Evolutionary conservation across 1,140 invertebrate species (phyloP).

Genomic region (Thaumetopoea pityocampa): DNA sequence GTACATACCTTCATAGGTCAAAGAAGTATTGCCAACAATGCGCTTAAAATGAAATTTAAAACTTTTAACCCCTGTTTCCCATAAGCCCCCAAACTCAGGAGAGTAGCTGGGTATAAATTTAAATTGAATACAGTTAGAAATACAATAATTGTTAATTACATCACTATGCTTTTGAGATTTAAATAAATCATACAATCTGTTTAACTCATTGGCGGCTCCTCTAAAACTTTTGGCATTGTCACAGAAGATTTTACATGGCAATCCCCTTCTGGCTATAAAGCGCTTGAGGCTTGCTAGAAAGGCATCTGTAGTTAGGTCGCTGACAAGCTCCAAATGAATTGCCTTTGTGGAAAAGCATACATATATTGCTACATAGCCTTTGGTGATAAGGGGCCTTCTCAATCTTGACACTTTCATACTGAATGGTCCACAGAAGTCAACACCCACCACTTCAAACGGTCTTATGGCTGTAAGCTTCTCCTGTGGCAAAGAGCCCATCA

Average conservation of each 20-base stretch:
- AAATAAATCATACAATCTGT: no score
- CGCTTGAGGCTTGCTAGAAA: constrained; percentile 19
- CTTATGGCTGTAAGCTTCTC: constrained; percentile 20
- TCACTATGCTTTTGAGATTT: constrained; percentile 2
- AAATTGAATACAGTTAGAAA: constrained; percentile 16
- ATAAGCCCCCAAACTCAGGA: constrained; percentile 20
- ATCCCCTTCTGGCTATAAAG: constrained; percentile 21
- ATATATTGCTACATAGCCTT: constrained; percentile 1
- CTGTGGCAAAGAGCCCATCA: constrained; percentile 28
- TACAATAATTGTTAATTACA: constrained; percentile 2
- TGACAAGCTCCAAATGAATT: constrained; percentile 24
- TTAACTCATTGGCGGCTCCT: constrained; percentile 2
- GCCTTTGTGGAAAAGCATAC: constrained; percentile 11
- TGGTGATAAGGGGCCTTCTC: no score
- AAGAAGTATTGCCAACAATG: constrained; percentile 10
- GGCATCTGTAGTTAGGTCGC: constrained; percentile 20
- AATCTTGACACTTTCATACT: no score
- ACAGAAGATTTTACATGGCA: constrained; percentile 17
- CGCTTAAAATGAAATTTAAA: constrained; percentile 20
- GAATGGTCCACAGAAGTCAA: constrained; percentile 49
- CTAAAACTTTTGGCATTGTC: constrained; percentile 18
- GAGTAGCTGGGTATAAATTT: constrained; percentile 19
- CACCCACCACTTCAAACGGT: constrained; percentile 35
- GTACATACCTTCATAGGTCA: constrained; percentile 23
- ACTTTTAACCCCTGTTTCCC: constrained; percentile 20